Base-by-base conservation (phyloP, 53 echinoderm and acorn worm species). In the Echinarachnius parma region DNA sequence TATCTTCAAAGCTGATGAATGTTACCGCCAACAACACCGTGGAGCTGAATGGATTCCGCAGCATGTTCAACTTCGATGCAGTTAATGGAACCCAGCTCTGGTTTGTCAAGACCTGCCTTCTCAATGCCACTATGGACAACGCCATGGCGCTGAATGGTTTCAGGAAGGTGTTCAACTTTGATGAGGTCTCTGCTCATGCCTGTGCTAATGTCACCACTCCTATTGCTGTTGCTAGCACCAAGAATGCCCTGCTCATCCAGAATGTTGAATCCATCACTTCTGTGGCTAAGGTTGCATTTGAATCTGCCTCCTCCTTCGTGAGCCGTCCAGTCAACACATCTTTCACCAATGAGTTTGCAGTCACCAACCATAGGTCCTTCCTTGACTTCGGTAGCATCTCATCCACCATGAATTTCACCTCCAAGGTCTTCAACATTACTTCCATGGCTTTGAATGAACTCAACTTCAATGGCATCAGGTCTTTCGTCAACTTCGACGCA, bases 51-150 rank as follows among this genome's bases (percentile, higher is more conserved):
- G 81, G 81, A 28, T 77, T 89, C 72, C 74, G 52, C 0, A 78
- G 66, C 60, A 37, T 78, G 53, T 74, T 75, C 58, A 75, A 48
- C 10, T 89, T 84, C 45, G 66, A 81, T 16, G 62, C 69, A 15
- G 46, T 89, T 53, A 85, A 71, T 78, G 81, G 89, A 46, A 81
- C 69, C 64, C 49, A 62, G 46, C 26, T 26, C 28, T 79, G 79
- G 79, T 22, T 42, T 21, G 18, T 79, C 29, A 66, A 33, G 21
- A 75, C 80, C 11, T 8, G 7, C 27, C 26, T 28, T 2, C 25
- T 57, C 7, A 57, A 57, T 57, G 25, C 28, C 8, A 57, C 57
- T 7, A 57, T 57, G 57, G 57, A 57, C 28, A 57, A 57, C 27
- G 57, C 57, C 8, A 26, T 57, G 57, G 50, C 61, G 31, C 52